phyloP scores from a whole-genome alignment of 1,140 invertebrate species.

The Musca domestica region DNA sequence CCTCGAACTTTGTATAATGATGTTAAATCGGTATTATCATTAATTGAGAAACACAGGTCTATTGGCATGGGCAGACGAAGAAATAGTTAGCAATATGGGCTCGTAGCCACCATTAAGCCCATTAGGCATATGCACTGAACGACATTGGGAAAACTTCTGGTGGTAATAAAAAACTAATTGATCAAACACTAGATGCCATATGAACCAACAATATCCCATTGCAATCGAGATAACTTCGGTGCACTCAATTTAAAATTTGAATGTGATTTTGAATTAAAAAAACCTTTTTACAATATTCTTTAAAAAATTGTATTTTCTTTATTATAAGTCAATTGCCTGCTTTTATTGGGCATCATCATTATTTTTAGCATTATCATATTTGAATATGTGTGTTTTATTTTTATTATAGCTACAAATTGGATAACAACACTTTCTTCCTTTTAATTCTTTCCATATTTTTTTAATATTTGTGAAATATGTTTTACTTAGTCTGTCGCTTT shows the following conservation, averaged over 20 bases:
- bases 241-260: too few species aligned
- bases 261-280: neutral
- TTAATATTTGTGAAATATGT: neutral
- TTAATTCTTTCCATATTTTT: neutral
- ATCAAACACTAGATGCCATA: too few species aligned
- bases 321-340: neutral
- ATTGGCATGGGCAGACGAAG: neutral
- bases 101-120: too few species aligned
- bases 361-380: slow-evolving; percentile 11
- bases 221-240: too few species aligned
- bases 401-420: slow-evolving; percentile 16
- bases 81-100: neutral
- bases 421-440: slow-evolving; percentile 9
- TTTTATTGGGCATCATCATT: neutral
- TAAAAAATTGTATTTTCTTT: neutral
- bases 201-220: too few species aligned
- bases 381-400: slow-evolving; percentile 10
- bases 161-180: too few species aligned
- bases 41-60: neutral
- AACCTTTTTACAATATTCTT: neutral
- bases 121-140: too few species aligned
- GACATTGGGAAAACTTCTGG: too few species aligned
- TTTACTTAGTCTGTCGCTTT: slow-evolving; percentile 13
- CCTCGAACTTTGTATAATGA: slow-evolving; percentile 16
- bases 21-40: neutral